Base-by-base conservation (phyloP, 2,113 vertebrate species). In the Boleophthalmus pectinirostris region DNA sequence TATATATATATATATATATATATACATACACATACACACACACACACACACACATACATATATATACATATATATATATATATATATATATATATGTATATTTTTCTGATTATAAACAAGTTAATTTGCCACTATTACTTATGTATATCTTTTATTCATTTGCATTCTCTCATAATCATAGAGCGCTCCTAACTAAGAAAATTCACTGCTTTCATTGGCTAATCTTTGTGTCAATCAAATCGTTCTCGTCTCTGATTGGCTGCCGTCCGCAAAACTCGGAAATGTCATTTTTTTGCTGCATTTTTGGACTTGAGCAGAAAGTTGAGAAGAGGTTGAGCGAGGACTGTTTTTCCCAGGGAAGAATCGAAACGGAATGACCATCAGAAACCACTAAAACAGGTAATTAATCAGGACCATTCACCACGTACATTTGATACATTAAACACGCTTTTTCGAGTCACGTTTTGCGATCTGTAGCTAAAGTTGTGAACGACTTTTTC, bases 251-350 rank as follows among this genome's bases (percentile, higher is more conserved):
- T 72, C 24, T 84, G 81, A 92, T 91, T 91, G 89, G 89, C 58
- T 77, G 29, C 0, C 3, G 8, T 0, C 1, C 43, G 51, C 25
- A n/a, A 74, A 79, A 18, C 73, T 82, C 70, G 78, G 82, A 86
- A 88, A 81, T 86, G 85, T 88, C 77, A 79, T 88, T 53, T 53
- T 53, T 53, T 53, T 53, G 47, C 51, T 53, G 6, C 51, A n/a
- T 53, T 84, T 89, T 77, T 84, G 73, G 83, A 86, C 67, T 85
- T 72, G 38, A 57, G 81, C 25, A 12, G 43, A 72, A 89, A 87
- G 81, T 88, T 82, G 10, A 56, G 56, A 33, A 46, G n/a, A 68
- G 49, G 57, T 70, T 47, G 66, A 47, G 58, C 71, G 56, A 51
- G 74, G 63, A 53, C 9, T 9, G 20, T 69, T 72, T 20, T 53